Base-by-base conservation (phyloP, 2,113 vertebrate species). In the Plestiodon gilberti region DNA sequence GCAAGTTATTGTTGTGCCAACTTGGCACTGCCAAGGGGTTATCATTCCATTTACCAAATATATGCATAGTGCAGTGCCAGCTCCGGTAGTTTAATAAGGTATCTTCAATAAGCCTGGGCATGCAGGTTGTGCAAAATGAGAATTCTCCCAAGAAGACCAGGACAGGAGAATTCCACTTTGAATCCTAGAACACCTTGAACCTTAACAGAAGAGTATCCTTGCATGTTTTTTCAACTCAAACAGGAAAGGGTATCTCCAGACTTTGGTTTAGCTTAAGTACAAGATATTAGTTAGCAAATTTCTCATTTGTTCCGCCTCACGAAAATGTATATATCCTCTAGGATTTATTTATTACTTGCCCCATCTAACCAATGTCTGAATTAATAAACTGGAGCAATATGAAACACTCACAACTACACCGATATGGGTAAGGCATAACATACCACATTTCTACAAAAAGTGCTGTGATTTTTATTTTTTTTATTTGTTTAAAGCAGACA, bases 21-120 rank as follows among this genome's bases (percentile, higher is more conserved):
- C n/a, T n/a, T n/a, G n/a, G n/a, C n/a, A n/a, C n/a, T n/a, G n/a
- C n/a, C 43, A 48, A 48, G 43, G 43, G 28, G 62, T 59, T 81
- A 71, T 48, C 48, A 25, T 25, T 13, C 40, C 25, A 0, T 0
- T 35, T 7, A 81, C 48, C 40, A 1, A 0, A 3, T 22, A 35
- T 0, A 18, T 62, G 6, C 30, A 40, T 7, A 2, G 0, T 48
- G 85, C 77, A 86, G 23, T 57, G 85, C 23, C 30, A 69, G 14
- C 15, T 69, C 67, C 13, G 7, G 61, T 20, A 62, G 20, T 62
- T 62, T 48, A 48, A 8, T 5, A 48, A 8, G 43, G 43, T 48
- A 48, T 48, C 43, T 48, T 48, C 43, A 4, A 48, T 48, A 48
- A 73, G 40, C 70, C 20, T 73, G 70, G 70, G 40, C 38, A 73